phyloP scores from a whole-genome alignment of 2,113 vertebrate species.

The Carassius gibelio region DNA sequence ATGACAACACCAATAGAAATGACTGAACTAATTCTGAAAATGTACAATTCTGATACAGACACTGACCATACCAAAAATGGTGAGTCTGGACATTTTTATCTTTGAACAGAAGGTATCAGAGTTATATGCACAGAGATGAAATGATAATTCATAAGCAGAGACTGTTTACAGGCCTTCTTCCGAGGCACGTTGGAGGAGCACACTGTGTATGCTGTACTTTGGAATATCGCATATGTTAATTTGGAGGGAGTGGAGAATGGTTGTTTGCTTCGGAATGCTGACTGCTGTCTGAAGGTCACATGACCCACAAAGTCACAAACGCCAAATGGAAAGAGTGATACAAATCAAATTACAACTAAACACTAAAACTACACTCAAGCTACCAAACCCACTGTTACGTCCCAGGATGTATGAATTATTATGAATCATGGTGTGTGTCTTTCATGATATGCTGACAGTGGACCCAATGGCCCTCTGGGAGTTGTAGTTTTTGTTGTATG shows the following conservation, averaged over 20 bases:
- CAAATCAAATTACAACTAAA: background rate
- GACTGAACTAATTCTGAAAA: conserved; percentile 42
- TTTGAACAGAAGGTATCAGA: conserved; percentile 22
- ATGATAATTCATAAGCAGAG: background rate
- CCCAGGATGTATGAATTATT: too few relatives aligned
- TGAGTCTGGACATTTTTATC: conserved; percentile 40
- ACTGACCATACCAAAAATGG: conserved; percentile 43
- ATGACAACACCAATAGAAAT: conserved; percentile 22
- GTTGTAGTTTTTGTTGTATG: too few relatives aligned
- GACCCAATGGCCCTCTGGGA: too few relatives aligned
- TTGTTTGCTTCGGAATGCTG: conserved; percentile 2
- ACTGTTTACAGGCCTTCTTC: conserved; percentile 4
- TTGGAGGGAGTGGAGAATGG: background rate
- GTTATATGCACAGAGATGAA: background rate
- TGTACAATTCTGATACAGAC: conserved; percentile 50
- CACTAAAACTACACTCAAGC: background rate
- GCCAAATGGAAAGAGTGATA: background rate
- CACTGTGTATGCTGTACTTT: background rate
- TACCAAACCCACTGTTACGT: background rate
- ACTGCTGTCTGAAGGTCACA: conserved; percentile 2
- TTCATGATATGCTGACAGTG: too few relatives aligned
- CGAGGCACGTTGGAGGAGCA: background rate
- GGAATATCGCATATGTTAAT: background rate
- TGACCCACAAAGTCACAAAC: conserved; percentile 1
- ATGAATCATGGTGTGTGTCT: too few relatives aligned